Percentiles rank a stretch among this genome's conserved stretches.
Conservation (phyloP, 1,140 invertebrate species). For the Muscidifurax raptorellus region DNA sequence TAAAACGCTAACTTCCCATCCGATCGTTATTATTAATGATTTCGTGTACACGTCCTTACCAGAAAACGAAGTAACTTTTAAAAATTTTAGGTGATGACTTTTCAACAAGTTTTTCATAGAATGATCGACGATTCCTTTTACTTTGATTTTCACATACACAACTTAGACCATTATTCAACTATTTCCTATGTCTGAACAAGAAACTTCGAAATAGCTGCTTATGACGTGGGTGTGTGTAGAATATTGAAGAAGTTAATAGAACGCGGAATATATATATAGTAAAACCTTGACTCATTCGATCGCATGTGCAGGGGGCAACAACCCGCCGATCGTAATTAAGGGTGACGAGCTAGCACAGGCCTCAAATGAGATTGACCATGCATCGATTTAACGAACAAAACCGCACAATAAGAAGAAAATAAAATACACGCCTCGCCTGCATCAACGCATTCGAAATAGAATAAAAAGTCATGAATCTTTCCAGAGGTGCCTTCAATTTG, state of each 20-base stretch:
- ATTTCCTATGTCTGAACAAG: too few relatives aligned
- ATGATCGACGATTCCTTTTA: too few relatives aligned
- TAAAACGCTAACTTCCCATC: background rate
- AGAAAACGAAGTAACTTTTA: too few relatives aligned
- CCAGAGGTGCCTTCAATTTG: background rate
- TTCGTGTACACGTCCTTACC: too few relatives aligned
- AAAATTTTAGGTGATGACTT: too few relatives aligned
- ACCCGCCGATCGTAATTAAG: background rate
- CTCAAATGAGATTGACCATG: background rate
- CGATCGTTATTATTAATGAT: background rate
- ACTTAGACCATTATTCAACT: too few relatives aligned
- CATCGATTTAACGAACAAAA: background rate
- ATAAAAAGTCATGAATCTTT: background rate
- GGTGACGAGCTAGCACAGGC: background rate
- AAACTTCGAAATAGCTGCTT: background rate
- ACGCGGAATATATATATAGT: background rate
- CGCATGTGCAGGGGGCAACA: background rate
- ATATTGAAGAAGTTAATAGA: background rate
- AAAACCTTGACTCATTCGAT: background rate
- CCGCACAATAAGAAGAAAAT: background rate
- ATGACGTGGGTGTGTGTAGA: background rate
- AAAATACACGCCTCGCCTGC: background rate
- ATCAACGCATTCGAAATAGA: background rate
- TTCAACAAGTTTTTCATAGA: too few relatives aligned
- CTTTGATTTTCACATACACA: too few relatives aligned